phyloP scores from a whole-genome alignment of 2,113 vertebrate species.

The Nicator chloris region DNA sequence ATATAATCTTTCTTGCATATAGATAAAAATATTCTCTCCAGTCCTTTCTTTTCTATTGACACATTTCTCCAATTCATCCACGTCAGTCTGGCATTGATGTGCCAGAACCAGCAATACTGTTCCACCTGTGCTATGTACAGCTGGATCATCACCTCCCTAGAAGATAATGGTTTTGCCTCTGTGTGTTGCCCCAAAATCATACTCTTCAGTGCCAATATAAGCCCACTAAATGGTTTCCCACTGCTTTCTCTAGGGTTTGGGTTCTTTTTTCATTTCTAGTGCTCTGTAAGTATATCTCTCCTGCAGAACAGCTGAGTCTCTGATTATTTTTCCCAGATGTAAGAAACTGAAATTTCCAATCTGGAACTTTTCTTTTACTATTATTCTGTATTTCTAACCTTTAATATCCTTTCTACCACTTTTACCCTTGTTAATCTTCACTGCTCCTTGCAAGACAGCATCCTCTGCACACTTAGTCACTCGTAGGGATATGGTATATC shows the following conservation, averaged over 20 bases:
- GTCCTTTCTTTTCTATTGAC: not conserved
- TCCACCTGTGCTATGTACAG: not conserved
- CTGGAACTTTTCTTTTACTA: not conserved
- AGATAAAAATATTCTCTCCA: not conserved
- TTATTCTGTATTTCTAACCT: not conserved
- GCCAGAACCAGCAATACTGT: not conserved
- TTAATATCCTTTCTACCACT: not conserved
- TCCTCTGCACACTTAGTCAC: not conserved
- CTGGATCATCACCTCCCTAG: not conserved
- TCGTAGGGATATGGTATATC: not conserved
- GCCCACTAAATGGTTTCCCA: slow-evolving; percentile 19
- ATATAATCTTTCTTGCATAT: not conserved
- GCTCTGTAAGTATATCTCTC: not conserved
- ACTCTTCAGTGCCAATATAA: slow-evolving; percentile 17
- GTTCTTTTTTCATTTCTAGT: not conserved
- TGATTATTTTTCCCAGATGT: not conserved
- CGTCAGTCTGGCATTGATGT: not conserved
- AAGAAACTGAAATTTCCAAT: not conserved
- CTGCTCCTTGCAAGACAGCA: not conserved
- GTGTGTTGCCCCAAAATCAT: slow-evolving; percentile 27
- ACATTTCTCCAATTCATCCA: not conserved
- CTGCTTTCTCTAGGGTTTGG: not conserved
- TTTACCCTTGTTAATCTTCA: not conserved
- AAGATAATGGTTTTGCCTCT: slow-evolving; percentile 19
- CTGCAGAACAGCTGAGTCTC: not conserved